Base-by-base conservation (phyloP, 2,113 vertebrate genomes). In the Crotalus horridus region DNA sequence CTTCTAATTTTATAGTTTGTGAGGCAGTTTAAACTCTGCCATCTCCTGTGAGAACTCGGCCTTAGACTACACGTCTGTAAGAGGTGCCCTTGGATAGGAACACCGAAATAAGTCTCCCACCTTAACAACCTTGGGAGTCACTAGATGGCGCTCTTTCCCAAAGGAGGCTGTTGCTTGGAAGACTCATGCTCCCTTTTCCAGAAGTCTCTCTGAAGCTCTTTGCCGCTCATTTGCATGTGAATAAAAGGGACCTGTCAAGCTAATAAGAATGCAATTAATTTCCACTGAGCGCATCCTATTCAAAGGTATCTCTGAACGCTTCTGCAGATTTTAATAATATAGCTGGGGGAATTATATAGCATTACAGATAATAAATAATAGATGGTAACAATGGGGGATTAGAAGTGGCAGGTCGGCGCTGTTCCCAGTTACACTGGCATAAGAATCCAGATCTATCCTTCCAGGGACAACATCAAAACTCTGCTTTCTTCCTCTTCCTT, bases 361-460 rank as follows among this genome's bases (percentile, higher is more conserved):
- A 90, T 93, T 93, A 90, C 89, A 87, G 89, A 93, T 93, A 93
- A 93, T 93, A 93, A 93, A 93, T 93, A 93, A 93, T 93, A 86
- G 92, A 93, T 90, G 81, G 81, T 54, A 93, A 64, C 92, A 93
- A 93, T 90, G 39, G 88, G 21, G 88, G 88, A 90, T 90, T 90
- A 93, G 81, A 90, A 86, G 48, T 85, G 92, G 92, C 92, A 90
- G 74, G 74, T 43, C 29, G 88, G 74, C 13, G 13, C 88, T 54
- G 92, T 48, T 93, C 92, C 56, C n/a, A 24, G 55, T 39, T 93
- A 39, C 1, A 0, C 29, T 33, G 69, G 88, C 43, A 55, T 89
- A 90, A 89, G 69, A 86, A 74, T 74, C 54, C 39, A 86, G 69
- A 85, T 12, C 69, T 33, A 56, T 54, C 7, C 15, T 92, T 89